A percentile compares a stretch with the other conserved stretches of the same genome.
phyloP scores from a whole-genome alignment of 2,888 invertebrate species.

The Zootermopsis nevadensis region DNA sequence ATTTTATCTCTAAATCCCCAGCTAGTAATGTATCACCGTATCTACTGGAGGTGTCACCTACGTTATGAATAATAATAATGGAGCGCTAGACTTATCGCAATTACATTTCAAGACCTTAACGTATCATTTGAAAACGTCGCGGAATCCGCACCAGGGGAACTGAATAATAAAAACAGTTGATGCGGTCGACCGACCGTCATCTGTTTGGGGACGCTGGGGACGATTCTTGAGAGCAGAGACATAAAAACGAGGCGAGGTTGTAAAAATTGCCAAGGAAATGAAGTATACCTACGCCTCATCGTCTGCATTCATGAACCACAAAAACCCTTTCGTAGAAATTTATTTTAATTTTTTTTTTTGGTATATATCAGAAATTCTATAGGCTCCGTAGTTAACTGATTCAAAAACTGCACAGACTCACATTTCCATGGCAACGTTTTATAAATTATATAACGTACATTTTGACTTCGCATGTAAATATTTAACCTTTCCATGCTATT shows the following conservation, averaged over 20 bases:
- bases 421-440: too few species aligned
- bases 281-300: background rate
- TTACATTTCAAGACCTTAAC: background rate
- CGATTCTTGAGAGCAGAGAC: background rate
- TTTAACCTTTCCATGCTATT: too few species aligned
- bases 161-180: slow-evolving; percentile 7
- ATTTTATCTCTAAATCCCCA: slow-evolving; percentile 10
- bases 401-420: too few species aligned
- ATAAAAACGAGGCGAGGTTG: slow-evolving; percentile 17
- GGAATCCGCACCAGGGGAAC: background rate
- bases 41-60: background rate
- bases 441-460: too few species aligned
- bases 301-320: background rate
- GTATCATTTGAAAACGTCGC: background rate
- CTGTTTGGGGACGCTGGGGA: background rate
- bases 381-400: too few species aligned
- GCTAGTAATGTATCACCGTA: slow-evolving; percentile 1
- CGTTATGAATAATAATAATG: slow-evolving; percentile 23
- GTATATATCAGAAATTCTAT: background rate
- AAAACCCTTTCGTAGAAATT: background rate
- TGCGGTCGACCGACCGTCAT: background rate
- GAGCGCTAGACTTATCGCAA: background rate
- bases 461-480: too few species aligned
- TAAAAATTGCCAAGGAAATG: slow-evolving; percentile 36
- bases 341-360: background rate